Percentiles rank a stretch among this genome's conserved stretches.
phyloP scores from a whole-genome alignment of 2,797 vertebrate species.

The Acrocephalus scirpaceus region DNA sequence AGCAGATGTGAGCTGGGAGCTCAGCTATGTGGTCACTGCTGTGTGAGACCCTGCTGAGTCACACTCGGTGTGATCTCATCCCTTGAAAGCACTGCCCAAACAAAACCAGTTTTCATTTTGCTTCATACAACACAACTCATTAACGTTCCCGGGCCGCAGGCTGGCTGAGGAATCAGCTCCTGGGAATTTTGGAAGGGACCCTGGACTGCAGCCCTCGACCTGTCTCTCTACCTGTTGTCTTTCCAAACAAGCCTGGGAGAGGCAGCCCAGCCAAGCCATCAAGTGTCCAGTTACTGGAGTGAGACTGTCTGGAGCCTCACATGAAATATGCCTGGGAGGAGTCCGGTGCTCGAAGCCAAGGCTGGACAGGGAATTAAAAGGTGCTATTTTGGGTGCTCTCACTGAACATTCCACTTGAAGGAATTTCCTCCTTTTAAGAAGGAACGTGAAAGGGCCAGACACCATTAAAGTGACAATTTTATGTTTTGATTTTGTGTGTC shows the following conservation, averaged over 20 bases:
- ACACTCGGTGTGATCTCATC: not conserved
- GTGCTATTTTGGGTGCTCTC: conserved; percentile 54
- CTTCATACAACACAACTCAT: not conserved
- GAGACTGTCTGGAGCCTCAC: conserved; percentile 57
- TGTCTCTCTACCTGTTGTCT: conserved; percentile 56
- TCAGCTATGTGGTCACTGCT: not conserved
- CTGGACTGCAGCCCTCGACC: not conserved
- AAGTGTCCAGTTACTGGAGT: not conserved
- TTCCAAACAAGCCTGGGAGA: conserved; percentile 30
- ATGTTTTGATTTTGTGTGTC: not conserved
- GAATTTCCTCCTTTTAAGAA: conserved; percentile 45
- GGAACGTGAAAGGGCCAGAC: not conserved
- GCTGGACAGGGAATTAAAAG: not conserved
- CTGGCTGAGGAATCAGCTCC: not conserved
- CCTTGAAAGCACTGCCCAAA: conserved; percentile 11
- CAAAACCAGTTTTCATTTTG: not conserved
- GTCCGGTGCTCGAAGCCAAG: not conserved
- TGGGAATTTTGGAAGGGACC: not conserved
- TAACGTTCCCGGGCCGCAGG: not conserved
- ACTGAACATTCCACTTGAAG: conserved; percentile 46
- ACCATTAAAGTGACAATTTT: not conserved
- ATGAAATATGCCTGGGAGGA: conserved; percentile 55
- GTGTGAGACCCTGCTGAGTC: conserved; percentile 44
- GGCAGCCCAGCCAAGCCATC: not conserved
- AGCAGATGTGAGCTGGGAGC: not conserved